A percentile compares a stretch with the other conserved stretches of the same genome.
Evolutionary conservation across 2,797 vertebrate genomes (phyloP).

Genomic region (Epinephelus awoara): DNA sequence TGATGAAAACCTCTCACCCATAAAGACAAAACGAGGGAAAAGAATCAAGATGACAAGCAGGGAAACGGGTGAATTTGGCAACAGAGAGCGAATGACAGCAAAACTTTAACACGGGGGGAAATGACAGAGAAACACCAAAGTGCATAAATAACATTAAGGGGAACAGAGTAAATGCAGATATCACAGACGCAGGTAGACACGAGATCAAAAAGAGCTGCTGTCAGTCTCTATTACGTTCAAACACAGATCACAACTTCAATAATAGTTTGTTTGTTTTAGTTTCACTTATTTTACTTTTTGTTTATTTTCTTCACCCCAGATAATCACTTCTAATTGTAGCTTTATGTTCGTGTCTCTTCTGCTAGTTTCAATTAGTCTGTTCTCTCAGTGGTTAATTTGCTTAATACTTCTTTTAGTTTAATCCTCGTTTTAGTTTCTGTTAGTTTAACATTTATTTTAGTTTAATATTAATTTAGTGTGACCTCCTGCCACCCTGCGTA

Average conservation of each 20-base stretch:
- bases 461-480: too few species aligned
- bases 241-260: conserved; percentile 2
- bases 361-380: too few species aligned
- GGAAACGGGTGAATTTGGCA: conserved; percentile 33
- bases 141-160: conserved; percentile 52
- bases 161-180: conserved; percentile 25
- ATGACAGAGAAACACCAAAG: conserved; percentile 53
- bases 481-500: too few species aligned
- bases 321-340: background rate
- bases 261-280: conserved; percentile 4
- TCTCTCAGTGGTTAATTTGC: too few species aligned
- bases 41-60: conserved; percentile 51
- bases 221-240: conserved; percentile 33
- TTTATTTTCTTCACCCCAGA: background rate
- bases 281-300: background rate
- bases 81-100: conserved; percentile 46
- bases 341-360: too few species aligned
- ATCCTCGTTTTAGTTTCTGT: too few species aligned
- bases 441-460: too few species aligned
- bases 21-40: conserved; percentile 43
- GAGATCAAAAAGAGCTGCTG: conserved; percentile 36
- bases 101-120: conserved; percentile 14
- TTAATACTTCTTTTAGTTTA: too few species aligned
- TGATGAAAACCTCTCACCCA: conserved; percentile 59
- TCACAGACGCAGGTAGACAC: conserved; percentile 31